Base-by-base conservation (phyloP, 2,113 vertebrate species). In the Lycaon pictus region DNA sequence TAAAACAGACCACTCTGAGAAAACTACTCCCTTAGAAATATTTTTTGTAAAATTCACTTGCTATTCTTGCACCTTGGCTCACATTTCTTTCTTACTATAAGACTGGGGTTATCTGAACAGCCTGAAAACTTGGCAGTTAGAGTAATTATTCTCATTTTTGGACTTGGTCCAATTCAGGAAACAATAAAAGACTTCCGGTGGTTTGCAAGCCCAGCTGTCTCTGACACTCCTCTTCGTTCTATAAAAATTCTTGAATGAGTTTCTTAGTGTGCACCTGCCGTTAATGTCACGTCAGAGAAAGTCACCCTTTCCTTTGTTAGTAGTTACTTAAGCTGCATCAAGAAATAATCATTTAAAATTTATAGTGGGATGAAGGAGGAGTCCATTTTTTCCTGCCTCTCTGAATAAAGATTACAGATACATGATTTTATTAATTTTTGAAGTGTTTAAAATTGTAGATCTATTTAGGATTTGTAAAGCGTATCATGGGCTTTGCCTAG, bases 101-200 rank as follows among this genome's bases (percentile, higher is more conserved):
- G 53, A 85, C 20, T 25, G 92, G 32, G 67, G 84, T 85, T 90
- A 85, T 79, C 63, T 63, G 69, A 92, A 93, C 2, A 58, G 90
- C 60, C 60, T 60, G 88, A 48, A 69, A 93, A 93, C 80, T 86
- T 96, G 84, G 93, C 97, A 94, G 63, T 51, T 65, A 19, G 32
- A 67, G 76, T 87, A 90, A 97, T 88, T 95, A 81, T 65, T 90
- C 51, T 94, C 88, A 58, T 7, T 81, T 53, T 79, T 97, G 98
- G 94, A 93, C 37, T 48, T 0, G 8, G 81, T 35, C 90, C 96
- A 95, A 16, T 15, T 25, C 76, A 90, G 85, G 55, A 96, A 93
- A 96, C 94, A 96, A 94, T 77, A 85, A 95, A 85, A 95, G 82
- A 74, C 53, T 93, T 86, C 55, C 11, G 15, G 88, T 88, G 35